Conservation (phyloP, 1,140 invertebrate genomes). For the Diplogasteroides magnus region DNA sequence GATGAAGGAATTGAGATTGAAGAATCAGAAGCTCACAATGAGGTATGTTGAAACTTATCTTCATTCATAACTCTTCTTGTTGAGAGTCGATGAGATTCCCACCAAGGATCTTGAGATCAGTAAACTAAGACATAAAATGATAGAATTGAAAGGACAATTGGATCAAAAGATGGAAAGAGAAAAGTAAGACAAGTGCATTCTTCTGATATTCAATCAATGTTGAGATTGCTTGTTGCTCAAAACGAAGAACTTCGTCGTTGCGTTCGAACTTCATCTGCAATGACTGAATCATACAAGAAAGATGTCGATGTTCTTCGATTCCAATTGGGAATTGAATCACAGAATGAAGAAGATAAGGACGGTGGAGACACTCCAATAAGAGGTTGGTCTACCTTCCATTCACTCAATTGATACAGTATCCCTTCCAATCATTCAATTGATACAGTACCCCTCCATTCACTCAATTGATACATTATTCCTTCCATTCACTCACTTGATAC, state of each 20-base stretch:
- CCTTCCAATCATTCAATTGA: no score
- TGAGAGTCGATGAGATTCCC: conserved; percentile 34
- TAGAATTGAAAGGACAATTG: conserved; percentile 1
- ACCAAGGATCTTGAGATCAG: conserved; percentile 33
- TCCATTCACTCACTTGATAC: no score
- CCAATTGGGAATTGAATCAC: not conserved
- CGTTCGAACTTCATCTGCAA: not conserved
- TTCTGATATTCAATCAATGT: not conserved
- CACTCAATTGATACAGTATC: no score
- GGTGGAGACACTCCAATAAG: no score
- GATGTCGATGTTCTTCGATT: not conserved
- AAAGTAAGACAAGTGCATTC: not conserved
- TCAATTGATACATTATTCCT: no score
- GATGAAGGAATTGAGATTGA: conserved; percentile 35
- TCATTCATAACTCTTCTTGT: not conserved
- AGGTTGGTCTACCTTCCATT: no score
- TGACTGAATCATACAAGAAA: not conserved
- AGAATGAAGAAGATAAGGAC: not conserved
- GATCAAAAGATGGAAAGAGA: conserved; percentile 1
- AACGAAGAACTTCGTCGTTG: conserved; percentile 21
- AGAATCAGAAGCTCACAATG: conserved; percentile 24
- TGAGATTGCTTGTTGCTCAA: conserved; percentile 26
- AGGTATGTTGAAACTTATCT: no score
- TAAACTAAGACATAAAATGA: conserved; percentile 29
- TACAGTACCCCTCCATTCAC: no score